These are phyloP conservation scores for Standfussiana lucernea DNA, from an alignment of 2,888 invertebrate genomes.

Conservation along the genomic window DNA sequence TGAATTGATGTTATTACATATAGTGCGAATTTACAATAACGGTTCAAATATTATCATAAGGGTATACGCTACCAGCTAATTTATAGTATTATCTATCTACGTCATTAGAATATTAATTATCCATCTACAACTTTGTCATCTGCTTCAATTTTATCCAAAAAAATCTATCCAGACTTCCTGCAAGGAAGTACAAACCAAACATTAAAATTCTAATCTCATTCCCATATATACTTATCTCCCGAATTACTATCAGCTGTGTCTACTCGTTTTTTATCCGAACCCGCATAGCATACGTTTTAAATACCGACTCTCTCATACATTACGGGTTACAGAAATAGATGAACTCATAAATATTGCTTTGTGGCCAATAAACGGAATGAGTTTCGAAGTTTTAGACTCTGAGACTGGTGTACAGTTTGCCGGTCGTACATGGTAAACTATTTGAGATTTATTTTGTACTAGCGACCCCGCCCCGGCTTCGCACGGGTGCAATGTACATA, in stretches of 20 bases:
- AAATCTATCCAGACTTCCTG: neutral
- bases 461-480: too few species aligned
- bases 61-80: too few species aligned
- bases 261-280: constrained; percentile 32
- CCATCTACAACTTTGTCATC: neutral
- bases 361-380: constrained; percentile 38
- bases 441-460: constrained; percentile 8
- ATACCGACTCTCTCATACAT: constrained; percentile 32
- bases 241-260: constrained; percentile 45
- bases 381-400: constrained; percentile 29
- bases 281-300: constrained; percentile 42
- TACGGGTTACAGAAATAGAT: constrained; percentile 60
- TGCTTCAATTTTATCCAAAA: neutral
- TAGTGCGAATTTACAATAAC: neutral
- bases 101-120: neutral
- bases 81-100: neutral
- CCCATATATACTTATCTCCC: constrained; percentile 22
- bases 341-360: constrained; percentile 60
- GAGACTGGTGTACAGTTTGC: constrained; percentile 11
- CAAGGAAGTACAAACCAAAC: constrained; percentile 30
- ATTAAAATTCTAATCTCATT: constrained; percentile 22
- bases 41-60: neutral
- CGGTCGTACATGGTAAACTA: neutral
- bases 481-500: too few species aligned
- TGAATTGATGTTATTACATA: neutral